Base-by-base conservation (phyloP, 2,888 invertebrate species). In the Myathropa florea region DNA sequence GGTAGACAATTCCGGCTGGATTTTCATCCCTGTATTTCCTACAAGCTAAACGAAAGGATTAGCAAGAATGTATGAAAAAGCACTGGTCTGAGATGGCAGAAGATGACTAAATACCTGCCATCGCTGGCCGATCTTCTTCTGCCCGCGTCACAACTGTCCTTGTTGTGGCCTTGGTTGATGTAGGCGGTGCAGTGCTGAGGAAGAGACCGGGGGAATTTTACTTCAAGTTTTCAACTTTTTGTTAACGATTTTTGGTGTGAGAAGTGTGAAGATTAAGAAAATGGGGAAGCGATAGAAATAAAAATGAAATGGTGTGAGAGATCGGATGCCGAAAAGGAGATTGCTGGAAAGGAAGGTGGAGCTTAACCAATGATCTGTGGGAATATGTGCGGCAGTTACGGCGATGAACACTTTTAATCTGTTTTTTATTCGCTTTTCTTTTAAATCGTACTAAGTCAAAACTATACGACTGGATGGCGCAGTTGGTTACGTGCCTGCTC, bases 1-100 rank as follows among this genome's bases (percentile, higher is more conserved):
- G 91, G 0, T 65, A 59, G 3, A 89, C 89, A 4, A 91, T 46
- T 0, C 36, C 57, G 0, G 88, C 70, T 0, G 12, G 70, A 1
- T 89, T 67, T 9, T 79, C 72, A 0, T 26, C 24, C 3, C 81
- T 73, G 12, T 88, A 88, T 4, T 77, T 70, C 0, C 70, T 79
- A 55, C 89, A 89, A 36, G 89, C 89, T 89, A 28, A 26, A 24
- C 24, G 24, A 23, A 26, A 2, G 57, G 3, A 57, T 3, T 1
- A 39, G 9, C n/a, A n/a, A 18, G 33, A 33, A 33, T 33, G 18
- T 46, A 1, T 18, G 7, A 18, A 46, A 18, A 46, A 33, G 12
- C 33, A 33, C 33, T 33, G 33, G 12, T 18, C 18, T 7, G 18
- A 18, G 18, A 46, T 7, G 6, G 0, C 46, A 1, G 9, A 4